Evolutionary conservation across 2,888 invertebrate genomes (phyloP), one percentile per base, ranked within the genome.

Genomic region (Ctena decussata): DNA sequence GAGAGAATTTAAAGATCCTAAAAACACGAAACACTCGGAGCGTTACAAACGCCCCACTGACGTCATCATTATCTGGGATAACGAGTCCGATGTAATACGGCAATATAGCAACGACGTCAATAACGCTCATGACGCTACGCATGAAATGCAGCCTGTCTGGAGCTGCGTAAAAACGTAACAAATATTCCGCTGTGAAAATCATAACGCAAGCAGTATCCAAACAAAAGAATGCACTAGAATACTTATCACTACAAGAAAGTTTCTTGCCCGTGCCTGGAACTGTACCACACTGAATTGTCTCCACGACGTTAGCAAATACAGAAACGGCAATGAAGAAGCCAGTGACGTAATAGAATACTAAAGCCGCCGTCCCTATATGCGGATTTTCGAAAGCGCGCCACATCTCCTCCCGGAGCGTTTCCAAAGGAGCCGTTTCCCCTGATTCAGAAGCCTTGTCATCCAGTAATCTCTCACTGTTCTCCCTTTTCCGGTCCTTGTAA

Each of bases 281-380:
- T 73, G 97, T 97, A 77, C 99, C 99, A 95, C 99, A 99, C 71
- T 98, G 98, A 87, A 99, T 98, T 70, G 99, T 99, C 96, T 99
- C 99, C 86, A 99, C 98, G 80, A 99, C 99, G 96, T 99, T 99
- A 83, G 99, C 99, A 97, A 99, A 98, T 94, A 99, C 99, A 88
- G 99, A 99, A 72, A 99, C 99, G n/a, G 99, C 99, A 94, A 99
- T 99, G 97, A 99, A 99, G 96, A 99, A 99, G 78, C 99, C 99
- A 71, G 99, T 99, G 85, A 99, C 99, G 96, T 99, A 99, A 96
- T 99, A 99, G 96, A 99, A 99, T 86, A 99, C 99, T 93, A 99
- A 97, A n/a, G 99, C 99, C 8, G 99, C 98, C 57, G 99, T 99
- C 82, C 99, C 99, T 84, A 99, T 99, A 96, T 99, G 99, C 41